phyloP scores from a whole-genome alignment of 1,140 invertebrate species.

The Latrodectus geometricus region DNA sequence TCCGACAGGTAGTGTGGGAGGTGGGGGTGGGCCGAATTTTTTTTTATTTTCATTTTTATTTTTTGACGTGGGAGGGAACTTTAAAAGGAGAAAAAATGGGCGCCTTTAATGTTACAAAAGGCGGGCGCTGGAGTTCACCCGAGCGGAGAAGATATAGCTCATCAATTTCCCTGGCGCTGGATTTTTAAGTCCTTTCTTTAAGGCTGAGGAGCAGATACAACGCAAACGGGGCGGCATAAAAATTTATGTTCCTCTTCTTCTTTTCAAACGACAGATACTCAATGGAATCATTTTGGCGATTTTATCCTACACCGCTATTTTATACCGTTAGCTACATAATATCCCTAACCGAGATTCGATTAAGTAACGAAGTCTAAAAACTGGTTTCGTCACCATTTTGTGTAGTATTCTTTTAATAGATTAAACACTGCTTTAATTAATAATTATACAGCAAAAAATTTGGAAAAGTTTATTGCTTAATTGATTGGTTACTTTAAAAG shows the following conservation, averaged over 20 bases:
- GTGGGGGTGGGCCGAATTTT: not conserved
- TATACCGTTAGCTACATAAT: no score
- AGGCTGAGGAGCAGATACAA: not conserved
- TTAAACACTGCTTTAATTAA: no score
- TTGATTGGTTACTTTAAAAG: no score
- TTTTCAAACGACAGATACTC: no score
- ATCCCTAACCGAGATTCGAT: no score
- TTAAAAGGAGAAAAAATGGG: constrained; percentile 21
- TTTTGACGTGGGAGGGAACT: not conserved
- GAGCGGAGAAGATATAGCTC: constrained; percentile 55
- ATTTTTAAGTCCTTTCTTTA: constrained; percentile 56
- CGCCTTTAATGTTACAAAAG: constrained; percentile 57
- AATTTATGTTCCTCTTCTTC: not conserved
- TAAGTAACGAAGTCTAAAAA: no score
- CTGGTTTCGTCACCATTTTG: no score
- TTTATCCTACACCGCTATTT: no score
- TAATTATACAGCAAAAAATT: no score
- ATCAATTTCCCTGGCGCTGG: constrained; percentile 45
- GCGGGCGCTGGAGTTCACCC: constrained; percentile 10
- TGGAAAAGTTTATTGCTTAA: no score
- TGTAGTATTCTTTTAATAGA: no score
- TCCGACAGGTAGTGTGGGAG: constrained; percentile 7
- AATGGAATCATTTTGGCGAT: no score
- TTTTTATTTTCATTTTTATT: constrained; percentile 7
- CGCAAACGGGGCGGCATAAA: not conserved